Evolutionary conservation across 2,888 invertebrate genomes (phyloP), one percentile per base, ranked within the genome.

Genomic region (Caenorhabditis wallacei): DNA sequence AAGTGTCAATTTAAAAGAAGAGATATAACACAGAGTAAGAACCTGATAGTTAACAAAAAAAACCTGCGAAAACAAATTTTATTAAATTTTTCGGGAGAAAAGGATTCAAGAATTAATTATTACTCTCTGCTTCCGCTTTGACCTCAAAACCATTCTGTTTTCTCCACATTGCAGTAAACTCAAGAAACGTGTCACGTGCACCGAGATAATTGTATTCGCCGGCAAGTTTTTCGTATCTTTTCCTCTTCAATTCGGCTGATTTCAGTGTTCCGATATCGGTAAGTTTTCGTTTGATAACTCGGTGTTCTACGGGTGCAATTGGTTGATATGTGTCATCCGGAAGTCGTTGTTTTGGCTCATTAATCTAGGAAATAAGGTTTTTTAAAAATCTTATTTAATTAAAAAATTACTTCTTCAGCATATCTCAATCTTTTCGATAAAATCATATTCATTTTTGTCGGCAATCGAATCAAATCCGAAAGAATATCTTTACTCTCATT

Each of bases 81-180:
- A n/a, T n/a, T n/a, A n/a, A n/a, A n/a, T n/a, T n/a, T n/a, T n/a
- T n/a, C n/a, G n/a, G n/a, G n/a, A n/a, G n/a, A n/a, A n/a, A n/a
- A n/a, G n/a, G n/a, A n/a, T n/a, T n/a, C n/a, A n/a, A n/a, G n/a
- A 30, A 5, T 30, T 30, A 30, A 26, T 61, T 43, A n/a, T 61
- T 43, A 46, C 61, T 35, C 16, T 4, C 20, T 37, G 37, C 1
- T 5, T 48, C 18, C 18, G 3, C 46, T 48, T 43, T 11, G n/a
- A 4, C 18, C n/a, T 61, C n/a, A 8, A 35, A 95, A 3, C 59
- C 20, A 0, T 22, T 20, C 24, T 54, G 61, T 2, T 61, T 72
- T n/a, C 16, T 40, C 63, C 61, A 63, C 43, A 43, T 5, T 26
- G 63, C 18, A 13, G 72, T 63, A 13, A 35, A 20, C 43, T 37